These are phyloP conservation scores for Drosophila lini DNA, from an alignment of 1,140 invertebrate genomes.

Conservation along the genomic window DNA sequence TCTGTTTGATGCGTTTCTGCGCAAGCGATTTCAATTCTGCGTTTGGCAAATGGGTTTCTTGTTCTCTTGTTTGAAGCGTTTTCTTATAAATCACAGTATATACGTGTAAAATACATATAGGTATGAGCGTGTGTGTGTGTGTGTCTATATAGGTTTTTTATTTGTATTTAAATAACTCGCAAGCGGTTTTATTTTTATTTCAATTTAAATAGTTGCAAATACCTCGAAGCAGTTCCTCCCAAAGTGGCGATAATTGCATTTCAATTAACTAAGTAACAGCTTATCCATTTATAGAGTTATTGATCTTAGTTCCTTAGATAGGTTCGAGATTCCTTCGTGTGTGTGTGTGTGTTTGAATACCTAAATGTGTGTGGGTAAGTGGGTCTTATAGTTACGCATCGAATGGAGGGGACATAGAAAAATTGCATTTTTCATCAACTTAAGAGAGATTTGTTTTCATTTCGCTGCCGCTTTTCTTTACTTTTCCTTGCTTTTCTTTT, in stretches of 20 bases:
- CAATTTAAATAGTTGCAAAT: constrained; percentile 53
- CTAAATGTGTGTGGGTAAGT: constrained; percentile 17
- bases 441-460: constrained; percentile 47
- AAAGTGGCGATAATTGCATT: constrained; percentile 66
- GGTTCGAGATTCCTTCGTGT: constrained; percentile 4
- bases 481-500: constrained; percentile 17
- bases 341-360: constrained; percentile 1
- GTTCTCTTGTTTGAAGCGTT: constrained; percentile 71
- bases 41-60: constrained; percentile 57
- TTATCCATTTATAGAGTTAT: constrained; percentile 64
- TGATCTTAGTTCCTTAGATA: constrained; percentile 16
- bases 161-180: constrained; percentile 67
- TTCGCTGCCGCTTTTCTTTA: constrained; percentile 7
- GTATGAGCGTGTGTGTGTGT: constrained; percentile 44
- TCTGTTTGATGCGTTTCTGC: constrained; percentile 38
- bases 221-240: constrained; percentile 58
- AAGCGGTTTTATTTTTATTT: constrained; percentile 59
- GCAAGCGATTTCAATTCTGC: constrained; percentile 67
- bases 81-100: constrained; percentile 83
- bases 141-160: constrained; percentile 39
- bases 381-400: constrained; percentile 54
- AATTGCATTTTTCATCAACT: constrained; percentile 78
- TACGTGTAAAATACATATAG: constrained; percentile 81
- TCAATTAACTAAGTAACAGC: constrained; percentile 82
- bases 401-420: constrained; percentile 72